Base-by-base conservation (phyloP, 2,888 invertebrate species). In the Caenorhabditis plicata region DNA sequence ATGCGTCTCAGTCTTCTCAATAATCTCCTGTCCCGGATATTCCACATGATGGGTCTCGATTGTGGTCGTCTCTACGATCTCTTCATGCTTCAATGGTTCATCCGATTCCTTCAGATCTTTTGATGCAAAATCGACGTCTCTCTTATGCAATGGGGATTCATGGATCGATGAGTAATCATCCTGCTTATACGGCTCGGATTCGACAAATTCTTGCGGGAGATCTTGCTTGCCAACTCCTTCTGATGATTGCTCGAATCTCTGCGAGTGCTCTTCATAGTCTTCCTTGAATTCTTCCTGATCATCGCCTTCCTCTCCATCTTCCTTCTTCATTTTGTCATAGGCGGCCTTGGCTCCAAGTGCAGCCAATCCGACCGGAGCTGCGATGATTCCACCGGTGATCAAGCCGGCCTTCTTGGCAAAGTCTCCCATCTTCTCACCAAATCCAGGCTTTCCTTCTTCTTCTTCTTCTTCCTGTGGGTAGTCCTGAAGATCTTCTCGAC, bases 351-450 rank as follows among this genome's bases (percentile, higher is more conserved):
- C 74, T 46, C 74, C 74, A 36, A 67, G 50, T 15, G 64, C 71
- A 39, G 64, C 67, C n/a, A 67, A 55, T 31, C 61, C 71, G 35
- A 62, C 65, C 38, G 69, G 72, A 32, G 72, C 72, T 35, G 62
- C 61, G 39, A 69, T 56, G 25, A 70, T 63, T 39, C 65, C 74
- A 20, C 71, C 74, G 33, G 70, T 71, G 20, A 72, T 49, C 52
- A 57, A 63, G 44, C 68, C 71, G 7, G 63, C 67, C 25, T 56
- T 66, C 58, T 71, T 67, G 5, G 68, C 68, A 32, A 68, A 67
- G 40, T 58, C 68, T 31, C 52, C 46, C 31, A 63, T 22, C 38
- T 63, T 68, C 41, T 51, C 49, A 27, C 60, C 58, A 25, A 62
- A 51, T 36, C 56, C 49, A 55, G 63, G 63, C 31, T 48, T 50